Evolutionary conservation across 2,888 invertebrate genomes (phyloP), one percentile per base, ranked within the genome.

Genomic region (Poecilus cupreus): DNA sequence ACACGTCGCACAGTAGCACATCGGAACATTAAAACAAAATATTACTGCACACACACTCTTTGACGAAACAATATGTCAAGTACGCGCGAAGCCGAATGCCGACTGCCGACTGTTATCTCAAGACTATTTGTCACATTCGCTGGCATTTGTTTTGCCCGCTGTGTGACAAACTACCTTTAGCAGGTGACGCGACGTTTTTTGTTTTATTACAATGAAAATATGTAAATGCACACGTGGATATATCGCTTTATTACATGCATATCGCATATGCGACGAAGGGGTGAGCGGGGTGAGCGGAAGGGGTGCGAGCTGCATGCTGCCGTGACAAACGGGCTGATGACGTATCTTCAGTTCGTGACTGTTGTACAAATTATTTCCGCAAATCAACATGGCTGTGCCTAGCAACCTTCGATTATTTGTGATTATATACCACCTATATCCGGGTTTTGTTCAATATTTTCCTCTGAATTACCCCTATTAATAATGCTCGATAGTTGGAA

Each of bases 141-240:
- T n/a, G 43, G 43, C 43, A 43, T 51, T 51, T 51, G 51, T 51
- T 51, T 18, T 51, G 13, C 51, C 20, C 51, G 51, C 51, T 51
- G 51, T 18, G 39, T 49, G 74, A 74, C 74, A 49, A 51, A 74
- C n/a, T 43, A 72, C 43, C 60, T 26, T 26, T 24, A 60, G 60
- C 60, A 60, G 60, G 60, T 60, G 60, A 60, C 60, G 26, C 43
- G 22, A 13, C 11, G 37, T 3, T 68, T 74, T 74, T 74, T 46
- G 49, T 74, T 74, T 49, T 74, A 74, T 74, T 49, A 74, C 24
- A 74, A 74, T 74, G 74, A 74, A 74, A 74, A 74, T 74, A 74
- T 74, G 49, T 51, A 49, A 74, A 49, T 51, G 18, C 72, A 49
- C 64, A 68, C 39, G 64, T 68, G 64, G 22, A 68, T 68, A 68